These are phyloP conservation scores for Xerus inauris DNA, from an alignment of 2,113 vertebrate genomes.

Conservation along the genomic window DNA sequence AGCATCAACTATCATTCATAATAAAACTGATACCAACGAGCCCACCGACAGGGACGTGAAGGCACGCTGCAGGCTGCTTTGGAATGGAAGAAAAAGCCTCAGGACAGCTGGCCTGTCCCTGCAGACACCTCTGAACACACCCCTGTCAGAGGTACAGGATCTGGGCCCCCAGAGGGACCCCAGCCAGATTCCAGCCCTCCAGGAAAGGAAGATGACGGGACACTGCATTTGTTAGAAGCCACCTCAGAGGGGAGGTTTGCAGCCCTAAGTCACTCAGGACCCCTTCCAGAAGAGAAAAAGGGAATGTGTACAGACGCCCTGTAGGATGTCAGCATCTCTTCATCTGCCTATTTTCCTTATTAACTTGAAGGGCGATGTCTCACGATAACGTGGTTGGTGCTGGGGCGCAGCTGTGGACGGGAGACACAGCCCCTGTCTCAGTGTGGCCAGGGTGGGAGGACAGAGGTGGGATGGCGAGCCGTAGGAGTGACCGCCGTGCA, in stretches of 20 bases:
- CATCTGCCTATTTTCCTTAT: not conserved
- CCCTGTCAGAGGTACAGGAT: not conserved
- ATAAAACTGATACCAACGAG: not conserved
- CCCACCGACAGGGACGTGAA: not conserved
- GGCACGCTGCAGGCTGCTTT: not conserved
- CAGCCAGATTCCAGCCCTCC: too few species aligned
- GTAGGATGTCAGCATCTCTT: not conserved
- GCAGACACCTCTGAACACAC: not conserved
- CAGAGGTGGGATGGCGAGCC: not conserved
- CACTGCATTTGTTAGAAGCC: not conserved
- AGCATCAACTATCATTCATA: not conserved
- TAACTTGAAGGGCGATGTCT: not conserved
- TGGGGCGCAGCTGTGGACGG: not conserved
- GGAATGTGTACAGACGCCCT: too few species aligned
- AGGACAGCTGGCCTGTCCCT: not conserved
- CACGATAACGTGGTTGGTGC: not conserved
- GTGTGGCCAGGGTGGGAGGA: not conserved
- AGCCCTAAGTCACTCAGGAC: not conserved
- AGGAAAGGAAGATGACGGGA: fast-evolving
- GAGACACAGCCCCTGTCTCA: too few species aligned
- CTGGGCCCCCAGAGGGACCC: fast-evolving
- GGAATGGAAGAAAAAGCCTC: not conserved
- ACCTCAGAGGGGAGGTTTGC: not conserved
- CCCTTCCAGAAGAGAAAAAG: not conserved
- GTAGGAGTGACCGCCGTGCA: not conserved